phyloP scores from a whole-genome alignment of 2,888 invertebrate genomes.

The Rotaria socialis region DNA sequence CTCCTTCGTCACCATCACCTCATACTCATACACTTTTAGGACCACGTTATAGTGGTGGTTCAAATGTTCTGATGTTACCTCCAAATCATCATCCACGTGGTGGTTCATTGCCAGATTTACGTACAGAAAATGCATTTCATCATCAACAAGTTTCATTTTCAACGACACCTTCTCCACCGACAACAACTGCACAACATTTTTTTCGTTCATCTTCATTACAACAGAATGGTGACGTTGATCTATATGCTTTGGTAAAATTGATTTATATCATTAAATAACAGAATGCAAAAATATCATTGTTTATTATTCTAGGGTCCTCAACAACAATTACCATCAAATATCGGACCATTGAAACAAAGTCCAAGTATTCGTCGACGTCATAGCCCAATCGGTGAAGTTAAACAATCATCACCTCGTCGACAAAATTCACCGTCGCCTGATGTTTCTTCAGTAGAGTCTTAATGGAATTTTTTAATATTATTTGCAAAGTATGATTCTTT shows the following conservation, averaged over 20 bases:
- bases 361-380: slow-evolving; percentile 20
- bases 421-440: slow-evolving; percentile 30
- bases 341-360: slow-evolving; percentile 24
- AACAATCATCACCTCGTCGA: slow-evolving; percentile 7
- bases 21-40: background rate
- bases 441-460: background rate
- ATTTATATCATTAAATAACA: too few relatives aligned
- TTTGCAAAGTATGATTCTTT: background rate
- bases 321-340: slow-evolving; percentile 19
- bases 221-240: background rate
- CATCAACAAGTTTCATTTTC: slow-evolving; percentile 12
- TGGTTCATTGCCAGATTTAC: slow-evolving; percentile 36
- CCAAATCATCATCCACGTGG: slow-evolving; percentile 13
- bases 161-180: background rate
- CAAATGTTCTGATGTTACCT: slow-evolving; percentile 20
- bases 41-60: slow-evolving; percentile 20
- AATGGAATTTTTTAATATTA: too few relatives aligned
- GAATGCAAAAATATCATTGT: background rate
- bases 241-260: background rate
- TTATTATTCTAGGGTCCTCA: background rate
- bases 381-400: slow-evolving; percentile 25
- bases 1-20: background rate
- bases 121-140: background rate
- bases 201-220: slow-evolving; percentile 8
- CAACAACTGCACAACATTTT: background rate